Evolutionary conservation across 1,140 invertebrate genomes (phyloP).

Genomic region (Drosophila elegans): DNA sequence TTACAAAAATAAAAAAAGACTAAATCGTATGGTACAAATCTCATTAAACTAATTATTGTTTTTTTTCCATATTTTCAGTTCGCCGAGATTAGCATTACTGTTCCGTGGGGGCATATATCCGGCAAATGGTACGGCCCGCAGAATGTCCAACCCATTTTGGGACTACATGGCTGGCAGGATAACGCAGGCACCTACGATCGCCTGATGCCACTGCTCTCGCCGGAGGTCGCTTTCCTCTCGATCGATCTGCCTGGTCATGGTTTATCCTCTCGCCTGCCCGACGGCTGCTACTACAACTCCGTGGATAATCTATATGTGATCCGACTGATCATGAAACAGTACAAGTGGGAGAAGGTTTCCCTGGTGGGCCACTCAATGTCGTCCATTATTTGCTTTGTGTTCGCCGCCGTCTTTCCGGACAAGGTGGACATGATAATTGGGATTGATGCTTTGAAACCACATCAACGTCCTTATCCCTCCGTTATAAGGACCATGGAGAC

Average conservation of each 20-base stretch:
- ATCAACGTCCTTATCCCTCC: conserved; percentile 78
- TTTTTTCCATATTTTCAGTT: conserved; percentile 65
- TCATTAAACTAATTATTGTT: no score
- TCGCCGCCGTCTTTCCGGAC: conserved; percentile 87
- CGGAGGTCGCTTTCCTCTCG: conserved; percentile 87
- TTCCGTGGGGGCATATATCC: conserved; percentile 91
- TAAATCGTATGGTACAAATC: background rate
- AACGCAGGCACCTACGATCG: conserved; percentile 91
- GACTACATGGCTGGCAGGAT: conserved; percentile 91
- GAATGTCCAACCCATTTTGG: conserved; percentile 88
- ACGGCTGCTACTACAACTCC: conserved; percentile 87
- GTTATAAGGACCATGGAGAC: conserved; percentile 74
- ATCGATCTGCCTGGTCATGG: conserved; percentile 92
- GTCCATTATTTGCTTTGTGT: conserved; percentile 87
- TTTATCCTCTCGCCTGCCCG: conserved; percentile 88
- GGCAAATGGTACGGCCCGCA: conserved; percentile 90
- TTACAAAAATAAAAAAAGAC: background rate
- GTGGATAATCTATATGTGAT: conserved; percentile 87
- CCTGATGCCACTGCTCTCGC: conserved; percentile 87
- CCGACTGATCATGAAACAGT: conserved; percentile 87
- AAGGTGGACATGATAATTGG: conserved; percentile 88
- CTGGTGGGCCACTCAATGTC: conserved; percentile 90
- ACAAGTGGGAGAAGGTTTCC: conserved; percentile 89
- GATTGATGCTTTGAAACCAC: conserved; percentile 88
- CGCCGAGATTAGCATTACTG: conserved; percentile 90